Evolutionary conservation across 1,140 invertebrate species (phyloP).

Genomic region (Lepidurus apus): DNA sequence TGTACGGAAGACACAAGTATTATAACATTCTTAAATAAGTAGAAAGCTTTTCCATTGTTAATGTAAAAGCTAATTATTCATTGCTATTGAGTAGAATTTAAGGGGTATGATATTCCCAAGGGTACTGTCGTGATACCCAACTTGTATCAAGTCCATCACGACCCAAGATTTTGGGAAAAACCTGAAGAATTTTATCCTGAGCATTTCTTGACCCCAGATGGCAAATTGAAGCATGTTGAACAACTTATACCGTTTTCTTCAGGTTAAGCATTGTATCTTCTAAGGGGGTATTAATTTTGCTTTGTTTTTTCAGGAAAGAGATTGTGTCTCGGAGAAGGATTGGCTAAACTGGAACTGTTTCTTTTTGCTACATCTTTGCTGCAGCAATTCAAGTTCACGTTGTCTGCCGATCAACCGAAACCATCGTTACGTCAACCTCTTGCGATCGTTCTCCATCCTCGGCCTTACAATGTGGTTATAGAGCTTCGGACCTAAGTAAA

Average conservation of each 20-base stretch:
- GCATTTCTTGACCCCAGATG: slow-evolving; percentile 42
- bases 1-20: too few relatives aligned
- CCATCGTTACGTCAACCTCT: too few relatives aligned
- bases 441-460: too few relatives aligned
- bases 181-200: slow-evolving; percentile 43
- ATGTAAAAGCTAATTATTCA: too few relatives aligned
- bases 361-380: slow-evolving; percentile 40
- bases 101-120: slow-evolving; percentile 43
- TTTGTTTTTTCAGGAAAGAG: slow-evolving; percentile 34
- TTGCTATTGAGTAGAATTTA: slow-evolving; percentile 29
- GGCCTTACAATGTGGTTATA: background rate
- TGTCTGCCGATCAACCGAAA: too few relatives aligned
- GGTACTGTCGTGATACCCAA: slow-evolving; percentile 44
- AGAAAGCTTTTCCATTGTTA: too few relatives aligned
- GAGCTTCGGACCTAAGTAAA: too few relatives aligned
- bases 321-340: slow-evolving; percentile 44
- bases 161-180: slow-evolving; percentile 42
- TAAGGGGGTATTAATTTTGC: background rate
- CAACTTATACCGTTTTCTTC: background rate
- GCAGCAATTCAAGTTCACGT: background rate
- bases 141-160: slow-evolving; percentile 41
- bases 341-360: slow-evolving; percentile 45
- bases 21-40: too few relatives aligned
- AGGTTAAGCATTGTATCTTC: background rate
- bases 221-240: slow-evolving; percentile 9